Base-by-base conservation (phyloP, 2,888 invertebrate species). In the Phoenoteleia sp. region DNA sequence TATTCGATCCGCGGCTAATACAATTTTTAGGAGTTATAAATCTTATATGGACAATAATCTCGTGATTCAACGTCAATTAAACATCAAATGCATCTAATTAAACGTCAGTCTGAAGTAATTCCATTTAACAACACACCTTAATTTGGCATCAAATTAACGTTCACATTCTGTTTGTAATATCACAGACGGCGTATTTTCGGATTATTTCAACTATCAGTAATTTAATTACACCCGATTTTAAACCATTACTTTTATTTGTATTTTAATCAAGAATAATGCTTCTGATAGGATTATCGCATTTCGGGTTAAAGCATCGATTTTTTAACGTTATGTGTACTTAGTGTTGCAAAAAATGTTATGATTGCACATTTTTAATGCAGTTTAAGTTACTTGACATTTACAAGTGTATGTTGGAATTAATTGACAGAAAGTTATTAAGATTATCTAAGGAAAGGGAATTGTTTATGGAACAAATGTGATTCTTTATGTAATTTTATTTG, bases 11-110 rank as follows among this genome's bases (percentile, higher is more conserved):
- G 29, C 23, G 23, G 66, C 9, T 62, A 71, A 79, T 54, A 15
- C 54, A 64, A 71, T 71, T 62, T 66, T 64, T 66, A n/a, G 3
- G 42, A 58, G 62, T 25, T 17, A 33, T 67, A 64, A 69, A 81
- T 81, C 81, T 81, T 76, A 64, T 64, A 71, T 71, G 64, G 62
- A 64, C 64, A 75, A 66, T 76, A 72, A 76, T 76, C 49, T 29
- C 39, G 76, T 23, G 69, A 71, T 72, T 82, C 66, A 71, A 76
- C 72, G 82, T 82, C 82, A 82, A 77, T 82, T 82, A 72, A 82
- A 72, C 71, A 66, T 82, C 71, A 71, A 82, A 66, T 60, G 64
- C 42, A 66, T 72, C 76, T 82, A 76, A 82, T 82, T 71, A 76
- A 82, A 76, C 72, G 82, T 66, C 82, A 81, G 75, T 71, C 60